Base-by-base conservation (phyloP, 1,140 invertebrate genomes). In the Daktulosphaira vitifoliae region DNA sequence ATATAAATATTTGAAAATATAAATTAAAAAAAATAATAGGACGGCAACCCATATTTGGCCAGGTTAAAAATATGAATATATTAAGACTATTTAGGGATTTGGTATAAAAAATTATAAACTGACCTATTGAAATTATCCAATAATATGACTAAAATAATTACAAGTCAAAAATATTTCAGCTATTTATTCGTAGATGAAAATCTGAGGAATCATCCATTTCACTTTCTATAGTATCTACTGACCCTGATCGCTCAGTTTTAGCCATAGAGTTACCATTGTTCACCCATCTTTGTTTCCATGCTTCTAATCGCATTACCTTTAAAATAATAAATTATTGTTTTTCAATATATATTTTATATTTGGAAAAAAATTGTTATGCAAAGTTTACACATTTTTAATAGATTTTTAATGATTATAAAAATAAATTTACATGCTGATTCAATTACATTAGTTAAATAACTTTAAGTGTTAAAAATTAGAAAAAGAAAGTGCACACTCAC, bases 221-320 rank as follows among this genome's bases (percentile, higher is more conserved):
- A 65, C 76, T 78, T 62, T 80, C 78, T 54, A 76, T 76, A 4
- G 56, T 62, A 67, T 80, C 78, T 56, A 79, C 73, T 49, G 77
- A 79, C 51, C 73, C 76, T 64, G 74, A 77, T 64, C 74, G 56
- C 23, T 42, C 59, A 29, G 52, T 38, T 9, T 23, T 52, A 15
- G 20, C 4, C 6, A n/a, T 29, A n/a, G 23, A 37, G 15, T 33
- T 50, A 46, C 71, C 69, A n/a, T 73, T 71, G 39, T 74, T 74
- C 11, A 73, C 74, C 73, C 74, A 74, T 13, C 74, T 74, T 53
- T 77, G 71, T 67, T 80, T 82, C 77, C 79, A 81, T 50, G 78
- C 78, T 70, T 83, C 81, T 76, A 84, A 72, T 72, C 82, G 83
- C 81, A 84, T 79, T 22, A 62, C 56, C 56, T 62, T 46, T 76